Conservation (phyloP, 2,888 invertebrate species). For the Eulithis testata region DNA sequence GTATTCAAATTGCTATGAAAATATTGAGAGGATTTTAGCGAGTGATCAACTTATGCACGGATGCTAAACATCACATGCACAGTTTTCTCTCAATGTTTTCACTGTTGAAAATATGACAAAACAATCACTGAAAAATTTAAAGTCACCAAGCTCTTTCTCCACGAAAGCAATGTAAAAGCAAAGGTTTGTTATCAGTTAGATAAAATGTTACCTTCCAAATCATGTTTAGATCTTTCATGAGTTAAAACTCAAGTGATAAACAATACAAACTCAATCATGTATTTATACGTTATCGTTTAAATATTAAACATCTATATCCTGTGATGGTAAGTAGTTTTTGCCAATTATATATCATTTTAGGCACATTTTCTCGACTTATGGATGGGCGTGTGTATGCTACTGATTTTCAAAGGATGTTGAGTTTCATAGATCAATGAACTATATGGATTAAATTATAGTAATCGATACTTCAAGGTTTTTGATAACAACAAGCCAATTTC, state of each 20-base stretch:
- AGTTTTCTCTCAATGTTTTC: too few species aligned
- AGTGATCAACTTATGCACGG: too few species aligned
- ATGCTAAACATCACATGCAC: too few species aligned
- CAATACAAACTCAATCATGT: constrained; percentile 50
- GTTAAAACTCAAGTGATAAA: constrained; percentile 54
- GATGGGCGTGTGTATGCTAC: constrained; percentile 51
- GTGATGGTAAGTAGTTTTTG: constrained; percentile 46
- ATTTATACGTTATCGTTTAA: constrained; percentile 60
- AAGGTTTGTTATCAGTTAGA: constrained; percentile 8
- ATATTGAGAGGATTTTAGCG: too few species aligned
- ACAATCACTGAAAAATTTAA: too few species aligned
- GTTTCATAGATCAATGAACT: constrained; percentile 36
- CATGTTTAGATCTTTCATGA: constrained; percentile 63
- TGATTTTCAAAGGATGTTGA: constrained; percentile 45
- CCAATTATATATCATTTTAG: constrained; percentile 53
- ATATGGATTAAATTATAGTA: constrained; percentile 20
- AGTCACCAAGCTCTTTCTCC: background rate
- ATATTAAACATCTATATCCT: constrained; percentile 59
- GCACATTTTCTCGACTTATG: constrained; percentile 48
- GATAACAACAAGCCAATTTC: constrained; percentile 11
- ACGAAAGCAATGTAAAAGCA: background rate
- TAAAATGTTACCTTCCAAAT: constrained; percentile 64
- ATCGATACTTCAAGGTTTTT: constrained; percentile 25
- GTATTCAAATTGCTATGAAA: too few species aligned
- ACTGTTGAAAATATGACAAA: too few species aligned